Base-by-base conservation (phyloP, 1,140 invertebrate genomes). In the Chelonus insularis region DNA sequence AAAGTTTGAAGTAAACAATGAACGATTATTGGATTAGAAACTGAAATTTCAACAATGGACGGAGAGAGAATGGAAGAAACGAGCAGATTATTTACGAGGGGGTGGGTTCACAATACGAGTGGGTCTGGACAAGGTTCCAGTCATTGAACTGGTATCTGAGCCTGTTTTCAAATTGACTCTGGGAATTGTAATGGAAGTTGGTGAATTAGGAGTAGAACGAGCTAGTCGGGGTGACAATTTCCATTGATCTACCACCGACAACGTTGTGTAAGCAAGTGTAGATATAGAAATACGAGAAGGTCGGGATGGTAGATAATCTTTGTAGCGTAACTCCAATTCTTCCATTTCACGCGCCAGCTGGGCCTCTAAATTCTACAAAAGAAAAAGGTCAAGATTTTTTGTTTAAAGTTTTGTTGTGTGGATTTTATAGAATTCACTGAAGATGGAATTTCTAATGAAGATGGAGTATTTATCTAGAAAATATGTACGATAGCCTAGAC, bases 361-460 rank as follows among this genome's bases (percentile, higher is more conserved):
- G 63, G 73, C 70, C 69, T 80, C 78, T 72, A 81, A 72, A 68
- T 74, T 77, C 79, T 81, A 80, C 63, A 78, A 78, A 72, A 79
- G 68, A 68, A 70, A 76, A 71, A 60, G 65, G 51, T 66, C 9
- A 16, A 18, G 16, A 43, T 18, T 43, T 36, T 39, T 16, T 21
- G 16, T 55, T 39, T 14, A 64, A 67, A 72, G 71, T 57, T 57
- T 62, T 65, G 23, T 21, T 43, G 0, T n/a, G n/a, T n/a, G n/a
- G n/a, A n/a, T n/a, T n/a, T n/a, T n/a, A n/a, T n/a, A n/a, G n/a
- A n/a, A n/a, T n/a, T n/a, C n/a, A n/a, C n/a, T n/a, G n/a, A n/a
- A n/a, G n/a, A n/a, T n/a, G n/a, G n/a, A n/a, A n/a, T n/a, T n/a
- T n/a, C n/a, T n/a, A n/a, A n/a, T n/a, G n/a, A n/a, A n/a, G n/a